Base-by-base conservation (phyloP, 2,797 vertebrate species). In the Leptoclinus maculatus region DNA sequence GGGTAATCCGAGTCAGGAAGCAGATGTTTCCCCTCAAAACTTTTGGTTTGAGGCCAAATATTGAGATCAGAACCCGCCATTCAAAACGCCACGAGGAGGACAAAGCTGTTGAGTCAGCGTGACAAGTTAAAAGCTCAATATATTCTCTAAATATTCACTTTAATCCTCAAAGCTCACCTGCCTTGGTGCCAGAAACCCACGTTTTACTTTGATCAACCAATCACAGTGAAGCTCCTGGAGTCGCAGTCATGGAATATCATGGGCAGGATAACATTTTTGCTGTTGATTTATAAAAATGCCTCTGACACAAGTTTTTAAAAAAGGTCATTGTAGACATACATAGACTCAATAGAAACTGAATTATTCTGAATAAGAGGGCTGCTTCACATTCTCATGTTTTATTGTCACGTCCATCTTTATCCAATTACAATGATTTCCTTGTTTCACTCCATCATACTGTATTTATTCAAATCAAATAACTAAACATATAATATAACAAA, bases 1-100 rank as follows among this genome's bases (percentile, higher is more conserved):
- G 63, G 6, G 63, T 83, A 80, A 85, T 43, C 25, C 17, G 74
- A 81, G 56, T 39, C 64, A 79, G 65, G 68, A 82, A 64, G 70
- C 76, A 82, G 77, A 63, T 80, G 80, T 76, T 81, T 79, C 34
- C 67, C 66, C 49, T 49, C 1, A 0, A 53, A 71, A 59, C n/a
- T 38, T 66, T 21, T 66, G 60, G 41, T 66, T 76, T 71, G 23
- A 74, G 56, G 74, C 47, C 81, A 80, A 60, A 72, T 34, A 70
- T 17, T 64, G 45, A 83, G 56, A 56, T 45, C n/a, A 71, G 45
- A 67, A 62, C 4, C 25, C 3, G 56, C 7, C 19, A 16, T 32
- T 83, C 17, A 68, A 65, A 57, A 67, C 3, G 0, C 7, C 25
- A 21, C 3, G 4, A 58, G 32, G 43, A 74, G 21, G 57, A 57